Conservation (phyloP, 2,888 invertebrate species). For the Pyrgus malvae region DNA sequence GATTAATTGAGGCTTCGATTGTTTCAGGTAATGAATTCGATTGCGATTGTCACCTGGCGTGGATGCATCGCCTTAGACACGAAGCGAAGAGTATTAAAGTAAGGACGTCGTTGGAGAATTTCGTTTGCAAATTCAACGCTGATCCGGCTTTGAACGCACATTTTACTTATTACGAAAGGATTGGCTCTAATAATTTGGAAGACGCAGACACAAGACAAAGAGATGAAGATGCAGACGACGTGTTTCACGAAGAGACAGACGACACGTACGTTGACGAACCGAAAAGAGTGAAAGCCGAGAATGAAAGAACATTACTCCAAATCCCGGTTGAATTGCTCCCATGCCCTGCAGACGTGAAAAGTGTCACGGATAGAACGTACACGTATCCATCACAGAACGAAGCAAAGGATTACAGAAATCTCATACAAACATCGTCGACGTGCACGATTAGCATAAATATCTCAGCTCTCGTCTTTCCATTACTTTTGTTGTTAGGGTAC, state of each 20-base stretch:
- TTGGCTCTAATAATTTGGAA: constrained; percentile 62
- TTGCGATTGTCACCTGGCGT: constrained; percentile 91
- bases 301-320: constrained; percentile 76
- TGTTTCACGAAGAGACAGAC: constrained; percentile 67
- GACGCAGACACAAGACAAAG: constrained; percentile 62
- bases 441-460: constrained; percentile 38
- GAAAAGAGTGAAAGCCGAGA: constrained; percentile 58
- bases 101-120: constrained; percentile 86
- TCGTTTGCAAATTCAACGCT: constrained; percentile 85
- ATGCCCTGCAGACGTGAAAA: constrained; percentile 83
- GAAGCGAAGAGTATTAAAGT: constrained; percentile 88
- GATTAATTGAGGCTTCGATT: constrained; percentile 43
- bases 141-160: constrained; percentile 65
- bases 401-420: constrained; percentile 75
- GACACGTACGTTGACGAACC: constrained; percentile 63
- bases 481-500: constrained; percentile 41
- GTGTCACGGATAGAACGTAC: constrained; percentile 81
- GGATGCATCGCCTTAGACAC: constrained; percentile 89
- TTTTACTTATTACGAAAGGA: constrained; percentile 68
- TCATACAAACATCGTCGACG: constrained; percentile 56
- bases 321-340: constrained; percentile 82
- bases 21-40: constrained; percentile 90
- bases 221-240: constrained; percentile 63
- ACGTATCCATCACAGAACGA: constrained; percentile 82
- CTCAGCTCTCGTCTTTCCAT: constrained; percentile 41